Conservation (phyloP, 2,888 invertebrate species). For the Eupithecia inturbata region DNA sequence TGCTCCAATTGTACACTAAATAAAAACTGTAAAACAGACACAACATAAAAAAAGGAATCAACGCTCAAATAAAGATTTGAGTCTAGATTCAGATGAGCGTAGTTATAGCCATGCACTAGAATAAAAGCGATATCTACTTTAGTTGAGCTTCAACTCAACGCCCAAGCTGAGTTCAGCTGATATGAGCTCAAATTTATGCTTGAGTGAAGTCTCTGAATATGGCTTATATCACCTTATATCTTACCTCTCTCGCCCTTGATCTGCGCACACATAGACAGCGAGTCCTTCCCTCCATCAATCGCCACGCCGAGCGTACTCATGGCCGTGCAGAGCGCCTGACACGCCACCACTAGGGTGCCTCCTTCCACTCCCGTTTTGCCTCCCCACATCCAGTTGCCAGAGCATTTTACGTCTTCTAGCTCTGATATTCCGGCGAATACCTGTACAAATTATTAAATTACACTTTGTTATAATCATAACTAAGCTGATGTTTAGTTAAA, state of each 20-base stretch:
- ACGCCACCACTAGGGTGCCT: conserved; percentile 93
- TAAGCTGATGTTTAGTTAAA: too few relatives aligned
- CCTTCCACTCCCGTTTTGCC: conserved; percentile 98
- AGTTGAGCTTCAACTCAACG: too few relatives aligned
- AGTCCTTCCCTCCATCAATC: conserved; percentile 98
- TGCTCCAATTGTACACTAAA: neutral
- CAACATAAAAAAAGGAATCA: neutral
- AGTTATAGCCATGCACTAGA: too few relatives aligned
- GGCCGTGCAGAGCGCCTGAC: conserved; percentile 92
- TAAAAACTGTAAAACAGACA: neutral
- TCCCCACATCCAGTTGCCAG: conserved; percentile 99
- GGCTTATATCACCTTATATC: neutral
- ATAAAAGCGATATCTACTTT: too few relatives aligned
- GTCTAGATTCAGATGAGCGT: neutral
- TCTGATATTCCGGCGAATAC: conserved; percentile 87
- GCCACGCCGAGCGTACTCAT: conserved; percentile 93
- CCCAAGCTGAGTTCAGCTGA: neutral
- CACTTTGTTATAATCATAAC: neutral
- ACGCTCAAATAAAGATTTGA: neutral
- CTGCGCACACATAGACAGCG: conserved; percentile 97
- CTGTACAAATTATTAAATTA: conserved; percentile 48
- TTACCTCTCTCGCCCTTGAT: conserved; percentile 85
- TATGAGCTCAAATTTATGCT: neutral
- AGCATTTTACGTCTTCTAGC: conserved; percentile 96
- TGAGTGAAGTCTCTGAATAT: neutral